Percentiles rank a stretch among this genome's conserved stretches.
phyloP scores from a whole-genome alignment of 2,113 vertebrate genomes.

The Psephotus haematonotus region DNA sequence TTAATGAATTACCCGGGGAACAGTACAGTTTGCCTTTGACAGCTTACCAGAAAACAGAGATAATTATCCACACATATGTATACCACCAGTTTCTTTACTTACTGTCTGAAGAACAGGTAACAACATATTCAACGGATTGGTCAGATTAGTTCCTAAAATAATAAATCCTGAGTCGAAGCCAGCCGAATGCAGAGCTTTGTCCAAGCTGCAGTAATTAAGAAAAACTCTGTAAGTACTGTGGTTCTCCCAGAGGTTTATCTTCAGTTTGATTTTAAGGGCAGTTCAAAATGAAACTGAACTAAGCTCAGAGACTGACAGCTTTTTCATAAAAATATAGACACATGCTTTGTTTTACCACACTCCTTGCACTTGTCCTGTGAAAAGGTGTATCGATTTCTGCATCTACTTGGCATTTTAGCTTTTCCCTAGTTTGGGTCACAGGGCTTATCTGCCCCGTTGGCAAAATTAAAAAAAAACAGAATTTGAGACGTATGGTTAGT shows the following conservation, averaged over 20 bases:
- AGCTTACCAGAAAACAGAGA: background rate
- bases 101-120: slow-evolving; percentile 92
- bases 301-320: background rate
- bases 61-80: background rate
- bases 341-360: background rate
- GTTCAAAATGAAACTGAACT: background rate
- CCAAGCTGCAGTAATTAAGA: slow-evolving; percentile 72
- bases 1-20: background rate
- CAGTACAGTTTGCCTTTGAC: background rate
- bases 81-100: slow-evolving; percentile 65
- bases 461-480: background rate
- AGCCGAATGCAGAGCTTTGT: slow-evolving; percentile 93
- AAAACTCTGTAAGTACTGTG: background rate
- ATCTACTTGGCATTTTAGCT: background rate
- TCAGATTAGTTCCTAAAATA: slow-evolving; percentile 94
- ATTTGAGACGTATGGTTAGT: background rate
- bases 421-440: background rate
- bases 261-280: background rate
- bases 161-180: slow-evolving; percentile 94
- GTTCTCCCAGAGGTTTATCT: background rate
- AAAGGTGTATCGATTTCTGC: background rate
- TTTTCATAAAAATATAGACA: background rate
- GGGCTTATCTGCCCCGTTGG: background rate
- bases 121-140: slow-evolving; percentile 96
- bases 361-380: background rate